Base-by-base conservation (phyloP, 2,888 invertebrate species). In the Cantharis rufa region DNA sequence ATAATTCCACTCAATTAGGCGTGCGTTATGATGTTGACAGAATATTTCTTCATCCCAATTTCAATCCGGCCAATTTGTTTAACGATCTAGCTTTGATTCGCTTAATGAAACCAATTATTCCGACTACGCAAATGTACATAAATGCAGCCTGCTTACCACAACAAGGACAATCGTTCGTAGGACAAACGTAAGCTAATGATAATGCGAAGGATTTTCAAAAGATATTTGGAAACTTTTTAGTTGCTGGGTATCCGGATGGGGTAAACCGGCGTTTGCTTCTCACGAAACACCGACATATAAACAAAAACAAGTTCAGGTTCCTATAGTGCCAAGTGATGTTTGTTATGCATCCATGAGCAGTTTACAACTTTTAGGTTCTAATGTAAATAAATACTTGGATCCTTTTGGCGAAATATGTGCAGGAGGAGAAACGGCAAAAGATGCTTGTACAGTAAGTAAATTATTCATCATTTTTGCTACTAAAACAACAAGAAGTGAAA, bases 171-270 rank as follows among this genome's bases (percentile, higher is more conserved):
- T 76, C 75, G 15, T 84, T 80, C 68, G 78, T 81, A 4, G 84
- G 84, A 64, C 82, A 83, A 81, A 82, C 66, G 83, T 83, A 79
- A 73, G 80, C 69, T 69, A 21, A 15, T 69, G 15, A 15, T 10
- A n/a, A 69, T 69, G 10, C 10, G 11, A 21, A 15, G 24, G 18
- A 21, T 15, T 24, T 21, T 24, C 10, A 69, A 69, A 32, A 48
- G n/a, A 15, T 32, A 69, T 18, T 15, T 69, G 10, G 15, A 13
- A 16, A 32, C 15, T 71, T 82, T 82, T 61, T 75, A 89, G 89
- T 78, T 93, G 93, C 83, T 91, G 90, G 89, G 94, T 94, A 0
- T 89, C 94, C 11, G 97, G 97, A 10, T 97, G 96, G 96, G 97
- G 97, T n/a, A 94, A 95, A 85, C 90, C 95, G 81, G 92, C 93